Conservation (phyloP, 2,797 vertebrate genomes). For the Sebastes steindachneri region DNA sequence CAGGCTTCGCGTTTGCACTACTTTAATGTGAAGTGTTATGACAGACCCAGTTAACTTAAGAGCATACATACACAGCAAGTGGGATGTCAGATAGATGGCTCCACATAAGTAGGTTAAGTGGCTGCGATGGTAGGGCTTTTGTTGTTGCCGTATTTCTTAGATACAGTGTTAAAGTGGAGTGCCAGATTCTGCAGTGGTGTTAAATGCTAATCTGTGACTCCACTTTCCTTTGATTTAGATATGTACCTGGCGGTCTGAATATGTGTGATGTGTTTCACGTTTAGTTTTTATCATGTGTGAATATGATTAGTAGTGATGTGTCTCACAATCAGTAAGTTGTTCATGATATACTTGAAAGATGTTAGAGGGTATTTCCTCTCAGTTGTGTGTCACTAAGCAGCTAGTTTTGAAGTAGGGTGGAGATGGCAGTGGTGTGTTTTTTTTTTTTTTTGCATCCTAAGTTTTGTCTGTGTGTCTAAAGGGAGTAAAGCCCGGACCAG, state of each 20-base stretch:
- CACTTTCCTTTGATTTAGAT: background rate
- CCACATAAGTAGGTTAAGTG: constrained; percentile 50
- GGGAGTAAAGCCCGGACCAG: constrained; percentile 71
- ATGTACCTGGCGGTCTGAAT: background rate
- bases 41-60: constrained; percentile 62
- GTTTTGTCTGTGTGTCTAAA: constrained; percentile 39
- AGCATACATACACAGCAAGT: constrained; percentile 38
- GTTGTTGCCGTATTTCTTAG: constrained; percentile 18
- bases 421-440: background rate
- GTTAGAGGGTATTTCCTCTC: background rate
- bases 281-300: background rate
- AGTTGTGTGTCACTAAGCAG: background rate
- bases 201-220: background rate
- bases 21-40: constrained; percentile 62
- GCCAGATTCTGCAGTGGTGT: background rate
- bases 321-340: background rate
- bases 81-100: constrained; percentile 36
- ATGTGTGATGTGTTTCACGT: background rate
- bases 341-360: background rate
- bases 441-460: background rate
- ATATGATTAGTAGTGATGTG: background rate
- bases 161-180: background rate
- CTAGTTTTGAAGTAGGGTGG: background rate
- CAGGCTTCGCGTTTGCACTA: constrained; percentile 20
- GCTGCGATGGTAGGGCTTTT: constrained; percentile 19